Percentiles rank a stretch among this genome's conserved stretches.
Evolutionary conservation across 2,888 invertebrate species (phyloP).

Genomic region (Hymenopus coronatus): DNA sequence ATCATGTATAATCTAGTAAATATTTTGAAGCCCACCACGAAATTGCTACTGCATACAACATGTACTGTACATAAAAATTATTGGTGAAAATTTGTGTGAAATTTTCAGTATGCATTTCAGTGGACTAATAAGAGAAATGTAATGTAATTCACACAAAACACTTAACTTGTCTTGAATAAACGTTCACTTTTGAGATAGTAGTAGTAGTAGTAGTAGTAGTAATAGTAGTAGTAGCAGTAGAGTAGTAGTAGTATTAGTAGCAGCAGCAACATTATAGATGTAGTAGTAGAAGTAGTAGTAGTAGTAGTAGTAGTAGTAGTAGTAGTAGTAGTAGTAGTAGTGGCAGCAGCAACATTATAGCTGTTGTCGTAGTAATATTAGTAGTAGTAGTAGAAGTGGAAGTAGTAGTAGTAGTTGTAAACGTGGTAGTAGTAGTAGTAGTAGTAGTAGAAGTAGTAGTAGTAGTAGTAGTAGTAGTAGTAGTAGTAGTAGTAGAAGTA

Average conservation of each 20-base stretch:
- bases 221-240: background rate
- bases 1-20: no score
- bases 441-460: background rate
- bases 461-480: conserved; percentile 1
- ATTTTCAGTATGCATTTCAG: no score
- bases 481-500: background rate
- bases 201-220: conserved; percentile 1
- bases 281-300: background rate
- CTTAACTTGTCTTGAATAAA: no score
- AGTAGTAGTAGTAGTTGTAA: no score
- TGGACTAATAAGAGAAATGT: no score
- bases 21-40: no score
- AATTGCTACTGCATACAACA: no score
- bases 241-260: background rate
- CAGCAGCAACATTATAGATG: background rate
- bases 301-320: conserved; percentile 1
- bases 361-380: background rate
- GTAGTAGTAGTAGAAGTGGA: background rate
- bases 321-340: conserved; percentile 1
- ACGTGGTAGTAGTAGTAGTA: background rate
- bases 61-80: no score
- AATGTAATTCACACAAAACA: no score
- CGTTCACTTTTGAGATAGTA: no score
- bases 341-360: background rate
- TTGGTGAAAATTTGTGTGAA: no score